phyloP scores from a whole-genome alignment of 2,113 vertebrate species.

The Greenwoodochromis staneri region DNA sequence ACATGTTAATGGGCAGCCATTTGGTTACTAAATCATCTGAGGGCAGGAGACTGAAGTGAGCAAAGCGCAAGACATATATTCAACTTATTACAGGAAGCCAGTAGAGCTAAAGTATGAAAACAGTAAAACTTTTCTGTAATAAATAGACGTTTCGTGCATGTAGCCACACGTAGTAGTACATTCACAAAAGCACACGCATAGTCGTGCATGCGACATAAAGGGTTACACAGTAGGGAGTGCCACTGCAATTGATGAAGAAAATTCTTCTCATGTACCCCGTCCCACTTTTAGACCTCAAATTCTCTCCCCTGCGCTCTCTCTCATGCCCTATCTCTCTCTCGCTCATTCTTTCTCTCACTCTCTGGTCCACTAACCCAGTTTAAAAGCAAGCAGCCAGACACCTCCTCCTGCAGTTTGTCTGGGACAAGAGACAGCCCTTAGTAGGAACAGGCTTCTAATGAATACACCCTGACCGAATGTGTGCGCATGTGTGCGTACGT shows the following conservation, averaged over 20 bases:
- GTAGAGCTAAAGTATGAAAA: slow-evolving; percentile 10
- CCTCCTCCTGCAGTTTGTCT: slow-evolving; percentile 63
- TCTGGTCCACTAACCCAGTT: slow-evolving; percentile 76
- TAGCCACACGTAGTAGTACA: neutral
- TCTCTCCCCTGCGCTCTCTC: slow-evolving; percentile 4
- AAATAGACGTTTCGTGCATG: neutral
- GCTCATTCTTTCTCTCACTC: slow-evolving; percentile 21
- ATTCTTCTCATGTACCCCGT: slow-evolving; percentile 60
- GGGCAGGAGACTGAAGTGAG: slow-evolving; percentile 48
- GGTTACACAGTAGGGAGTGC: slow-evolving; percentile 50
- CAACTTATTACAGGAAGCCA: slow-evolving; percentile 39
- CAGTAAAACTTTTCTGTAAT: slow-evolving; percentile 15
- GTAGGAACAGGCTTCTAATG: slow-evolving; percentile 55
- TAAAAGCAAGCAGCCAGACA: slow-evolving; percentile 62
- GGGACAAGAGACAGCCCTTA: slow-evolving; percentile 62
- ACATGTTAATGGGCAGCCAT: slow-evolving; percentile 66
- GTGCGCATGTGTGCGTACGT: neutral
- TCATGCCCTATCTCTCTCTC: slow-evolving; percentile 10
- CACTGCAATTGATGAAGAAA: slow-evolving; percentile 43
- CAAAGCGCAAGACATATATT: slow-evolving; percentile 47
- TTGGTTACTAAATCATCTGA: slow-evolving; percentile 63
- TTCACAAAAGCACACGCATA: slow-evolving; percentile 1
- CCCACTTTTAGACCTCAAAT: slow-evolving; percentile 53
- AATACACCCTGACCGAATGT: slow-evolving; percentile 48
- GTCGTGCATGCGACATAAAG: slow-evolving; percentile 15